phyloP scores from a whole-genome alignment of 2,888 invertebrate species.

The Tiliacea citrago region DNA sequence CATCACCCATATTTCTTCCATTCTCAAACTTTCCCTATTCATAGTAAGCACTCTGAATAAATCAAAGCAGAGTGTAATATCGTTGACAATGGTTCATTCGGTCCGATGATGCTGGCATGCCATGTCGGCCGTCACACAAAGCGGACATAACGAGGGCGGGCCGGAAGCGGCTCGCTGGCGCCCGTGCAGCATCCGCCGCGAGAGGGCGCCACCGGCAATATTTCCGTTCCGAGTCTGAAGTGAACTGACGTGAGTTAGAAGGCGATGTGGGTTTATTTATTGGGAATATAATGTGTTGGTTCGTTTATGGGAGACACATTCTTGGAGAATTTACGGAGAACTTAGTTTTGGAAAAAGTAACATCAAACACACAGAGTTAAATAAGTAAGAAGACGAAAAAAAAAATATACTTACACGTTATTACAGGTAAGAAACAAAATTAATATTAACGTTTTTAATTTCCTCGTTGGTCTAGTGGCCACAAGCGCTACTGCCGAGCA shows the following conservation, averaged over 20 bases:
- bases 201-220: conserved; percentile 78
- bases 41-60: conserved; percentile 62
- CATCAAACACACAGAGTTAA: too few species aligned
- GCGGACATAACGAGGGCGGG: conserved; percentile 81
- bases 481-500: too few species aligned
- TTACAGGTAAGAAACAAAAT: background rate
- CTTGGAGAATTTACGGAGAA: background rate
- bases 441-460: background rate
- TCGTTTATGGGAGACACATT: background rate
- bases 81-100: conserved; percentile 73
- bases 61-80: conserved; percentile 69
- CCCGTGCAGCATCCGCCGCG: conserved; percentile 76
- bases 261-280: conserved; percentile 52
- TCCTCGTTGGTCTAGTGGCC: too few species aligned
- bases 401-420: too few species aligned
- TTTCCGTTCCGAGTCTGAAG: conserved; percentile 74
- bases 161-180: conserved; percentile 81
- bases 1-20: conserved; percentile 34
- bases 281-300: conserved; percentile 1
- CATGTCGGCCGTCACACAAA: conserved; percentile 73
- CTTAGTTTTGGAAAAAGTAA: background rate
- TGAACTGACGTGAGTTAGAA: conserved; percentile 55
- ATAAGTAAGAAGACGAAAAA: background rate
- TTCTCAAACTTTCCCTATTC: conserved; percentile 43
- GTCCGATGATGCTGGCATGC: conserved; percentile 62